phyloP scores from a whole-genome alignment of 2,888 invertebrate genomes.

The Microctonus brassicae region DNA sequence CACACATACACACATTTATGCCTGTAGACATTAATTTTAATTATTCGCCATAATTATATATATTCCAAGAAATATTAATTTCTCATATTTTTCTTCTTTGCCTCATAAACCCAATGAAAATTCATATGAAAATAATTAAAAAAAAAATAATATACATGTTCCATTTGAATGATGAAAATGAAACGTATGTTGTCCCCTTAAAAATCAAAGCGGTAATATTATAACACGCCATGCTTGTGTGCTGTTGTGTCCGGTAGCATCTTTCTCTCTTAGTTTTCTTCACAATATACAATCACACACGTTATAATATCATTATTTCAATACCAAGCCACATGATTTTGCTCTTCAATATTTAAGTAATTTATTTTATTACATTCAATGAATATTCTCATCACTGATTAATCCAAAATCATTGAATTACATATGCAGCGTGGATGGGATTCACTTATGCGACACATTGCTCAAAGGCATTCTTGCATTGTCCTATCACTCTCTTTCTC shows the following conservation, averaged over 20 bases:
- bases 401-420: neutral
- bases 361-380: too few species aligned
- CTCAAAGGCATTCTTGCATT: neutral
- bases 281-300: conserved; percentile 50
- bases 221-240: conserved; percentile 4
- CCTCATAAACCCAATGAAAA: too few species aligned
- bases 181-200: neutral
- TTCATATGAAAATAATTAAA: too few species aligned
- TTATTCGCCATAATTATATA: too few species aligned
- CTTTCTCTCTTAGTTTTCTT: conserved; percentile 34
- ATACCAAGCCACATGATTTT: conserved; percentile 47
- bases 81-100: too few species aligned
- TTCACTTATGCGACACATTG: neutral
- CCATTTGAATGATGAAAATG: neutral
- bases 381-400: neutral
- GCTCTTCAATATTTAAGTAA: neutral
- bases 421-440: neutral
- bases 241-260: conserved; percentile 3
- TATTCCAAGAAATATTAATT: too few species aligned
- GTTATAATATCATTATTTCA: conserved; percentile 39
- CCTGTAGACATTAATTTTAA: too few species aligned
- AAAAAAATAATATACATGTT: too few species aligned
- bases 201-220: neutral
- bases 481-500: too few species aligned
- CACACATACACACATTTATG: too few species aligned